Base-by-base conservation (phyloP, 2,888 invertebrate species). In the Torymus auratus region DNA sequence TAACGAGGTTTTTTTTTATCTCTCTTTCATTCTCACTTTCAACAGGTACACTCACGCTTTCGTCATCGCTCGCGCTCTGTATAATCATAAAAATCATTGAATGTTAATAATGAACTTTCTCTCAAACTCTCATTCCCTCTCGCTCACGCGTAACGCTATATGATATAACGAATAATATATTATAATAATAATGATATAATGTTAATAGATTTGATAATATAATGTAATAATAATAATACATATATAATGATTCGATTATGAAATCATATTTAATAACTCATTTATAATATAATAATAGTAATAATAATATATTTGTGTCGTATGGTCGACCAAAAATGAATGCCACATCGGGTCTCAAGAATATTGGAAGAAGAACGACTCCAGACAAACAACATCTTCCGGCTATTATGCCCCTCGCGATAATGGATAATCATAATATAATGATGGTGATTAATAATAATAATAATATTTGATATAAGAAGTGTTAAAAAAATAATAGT, bases 291-390 rank as follows among this genome's bases (percentile, higher is more conserved):
- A 75, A 81, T 81, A 61, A 72, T 82, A 79, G 60, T 62, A 72
- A 74, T 74, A 70, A 71, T 71, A 75, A 60, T 23, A 74, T 80
- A 23, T 71, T 74, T 77, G 70, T 70, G 60, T 82, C 79, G 81
- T 83, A 80, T 82, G 82, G 79, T 78, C 83, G 82, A 81, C 83
- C 82, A 41, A 77, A 80, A 79, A 74, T 55, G 65, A 75, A 74
- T 65, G 61, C 72, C 74, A n/a, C 23, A 15, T 61, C 71, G 61
- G 65, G 72, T 81, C 58, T 58, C 78, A 83, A 81, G 82, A 81
- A 81, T 62, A 78, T 83, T 83, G 72, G 80, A 83, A 78, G 76
- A 82, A 65, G 55, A 78, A 77, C 28, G 56, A 64, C 55, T 78
- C 14, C 71, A 77, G 80, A 64, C 17, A 23, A 80, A 73, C 61